Evolutionary conservation across 2,888 invertebrate genomes (phyloP).

Genomic region (Calephelis perditalis): DNA sequence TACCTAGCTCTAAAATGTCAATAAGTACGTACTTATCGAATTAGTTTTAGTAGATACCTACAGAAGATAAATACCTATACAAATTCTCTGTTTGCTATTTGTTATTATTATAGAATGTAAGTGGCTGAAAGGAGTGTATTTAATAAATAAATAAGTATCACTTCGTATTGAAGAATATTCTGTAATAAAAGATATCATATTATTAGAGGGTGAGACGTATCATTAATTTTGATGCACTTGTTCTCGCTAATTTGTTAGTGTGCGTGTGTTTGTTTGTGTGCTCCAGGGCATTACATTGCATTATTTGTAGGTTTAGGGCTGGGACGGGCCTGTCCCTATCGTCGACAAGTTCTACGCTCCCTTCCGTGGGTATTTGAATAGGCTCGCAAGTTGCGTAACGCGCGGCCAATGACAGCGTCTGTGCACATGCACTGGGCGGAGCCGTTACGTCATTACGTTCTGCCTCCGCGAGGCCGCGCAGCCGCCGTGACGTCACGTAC

Average conservation of each 20-base stretch:
- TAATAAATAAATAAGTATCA: neutral
- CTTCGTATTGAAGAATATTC: conserved; percentile 1
- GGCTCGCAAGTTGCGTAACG: conserved; percentile 69
- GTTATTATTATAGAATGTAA: no score
- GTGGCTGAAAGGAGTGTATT: no score
- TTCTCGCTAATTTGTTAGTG: conserved; percentile 37
- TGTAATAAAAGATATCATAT: conserved; percentile 16
- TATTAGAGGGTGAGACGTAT: conserved; percentile 43
- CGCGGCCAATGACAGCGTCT: conserved; percentile 73
- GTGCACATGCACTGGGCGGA: conserved; percentile 76
- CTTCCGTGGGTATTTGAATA: conserved; percentile 68
- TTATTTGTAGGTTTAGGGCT: conserved; percentile 66
- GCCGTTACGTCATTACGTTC: conserved; percentile 71
- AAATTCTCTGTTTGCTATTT: no score
- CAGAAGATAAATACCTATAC: no score
- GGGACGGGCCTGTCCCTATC: conserved; percentile 63
- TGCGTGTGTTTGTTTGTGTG: conserved; percentile 42
- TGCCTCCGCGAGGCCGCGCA: conserved; percentile 67
- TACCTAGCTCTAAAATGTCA: no score
- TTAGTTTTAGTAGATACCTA: no score
- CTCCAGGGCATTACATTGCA: conserved; percentile 60
- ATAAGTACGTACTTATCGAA: no score
- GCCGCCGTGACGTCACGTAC: conserved; percentile 72
- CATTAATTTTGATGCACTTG: conserved; percentile 62
- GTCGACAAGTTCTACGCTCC: conserved; percentile 60